phyloP scores from a whole-genome alignment of 2,113 vertebrate species.

The Megaceryle torquata region DNA sequence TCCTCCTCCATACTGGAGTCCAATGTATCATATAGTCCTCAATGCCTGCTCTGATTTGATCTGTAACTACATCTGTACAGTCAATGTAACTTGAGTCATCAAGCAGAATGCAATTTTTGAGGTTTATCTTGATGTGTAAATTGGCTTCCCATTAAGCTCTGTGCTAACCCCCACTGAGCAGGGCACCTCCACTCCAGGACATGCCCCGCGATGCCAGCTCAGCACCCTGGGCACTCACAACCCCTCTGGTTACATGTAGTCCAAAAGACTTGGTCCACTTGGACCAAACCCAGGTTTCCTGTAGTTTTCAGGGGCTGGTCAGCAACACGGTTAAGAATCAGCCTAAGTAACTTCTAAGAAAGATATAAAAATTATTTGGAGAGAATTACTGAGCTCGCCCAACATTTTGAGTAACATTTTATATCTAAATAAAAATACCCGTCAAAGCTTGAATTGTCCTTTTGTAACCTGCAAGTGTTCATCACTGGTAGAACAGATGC shows the following conservation, averaged over 20 bases:
- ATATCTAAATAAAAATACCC: background rate
- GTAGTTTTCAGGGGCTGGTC: background rate
- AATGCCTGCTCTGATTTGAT: background rate
- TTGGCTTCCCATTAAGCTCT: background rate
- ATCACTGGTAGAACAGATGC: background rate
- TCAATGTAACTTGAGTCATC: background rate
- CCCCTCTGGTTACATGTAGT: accelerated
- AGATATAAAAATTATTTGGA: background rate
- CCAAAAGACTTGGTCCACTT: background rate
- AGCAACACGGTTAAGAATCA: background rate
- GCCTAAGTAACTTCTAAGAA: background rate
- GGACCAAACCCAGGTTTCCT: background rate
- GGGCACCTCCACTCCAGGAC: background rate
- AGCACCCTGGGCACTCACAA: background rate
- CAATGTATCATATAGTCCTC: background rate
- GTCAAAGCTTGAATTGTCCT: background rate
- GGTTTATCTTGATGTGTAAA: background rate
- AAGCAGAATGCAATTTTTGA: background rate
- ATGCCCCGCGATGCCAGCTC: accelerated
- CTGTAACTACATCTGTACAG: background rate
- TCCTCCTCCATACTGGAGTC: background rate
- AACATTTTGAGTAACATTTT: background rate
- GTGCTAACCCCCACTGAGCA: accelerated
- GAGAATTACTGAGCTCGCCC: background rate
- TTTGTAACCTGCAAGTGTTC: background rate